phyloP scores from a whole-genome alignment of 2,888 invertebrate species.

The Ephialtes manifestator region DNA sequence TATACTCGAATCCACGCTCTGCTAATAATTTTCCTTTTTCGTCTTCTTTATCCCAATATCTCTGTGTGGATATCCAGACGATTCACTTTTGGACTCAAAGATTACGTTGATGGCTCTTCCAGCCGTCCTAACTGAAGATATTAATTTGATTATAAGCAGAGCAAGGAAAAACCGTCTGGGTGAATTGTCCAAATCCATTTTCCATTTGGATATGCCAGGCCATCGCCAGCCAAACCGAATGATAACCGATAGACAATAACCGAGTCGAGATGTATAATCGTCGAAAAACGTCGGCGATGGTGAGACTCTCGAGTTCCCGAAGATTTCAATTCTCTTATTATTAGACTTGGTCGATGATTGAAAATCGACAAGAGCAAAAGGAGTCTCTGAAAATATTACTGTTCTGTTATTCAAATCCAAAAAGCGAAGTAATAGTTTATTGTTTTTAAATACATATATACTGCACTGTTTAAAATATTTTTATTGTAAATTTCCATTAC shows the following conservation, averaged over 20 bases:
- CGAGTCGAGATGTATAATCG: conserved; percentile 40
- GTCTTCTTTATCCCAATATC: no score
- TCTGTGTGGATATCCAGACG: background rate
- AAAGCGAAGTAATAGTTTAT: no score
- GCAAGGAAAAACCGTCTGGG: background rate
- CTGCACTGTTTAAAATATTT: no score
- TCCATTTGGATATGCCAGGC: conserved; percentile 1
- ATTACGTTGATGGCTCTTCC: background rate
- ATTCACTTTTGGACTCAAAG: background rate
- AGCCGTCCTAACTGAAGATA: background rate
- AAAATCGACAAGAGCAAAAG: conserved; percentile 18
- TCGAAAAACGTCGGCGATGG: conserved; percentile 59
- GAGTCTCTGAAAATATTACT: background rate
- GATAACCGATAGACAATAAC: conserved; percentile 67
- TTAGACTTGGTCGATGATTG: conserved; percentile 80
- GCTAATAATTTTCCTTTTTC: no score
- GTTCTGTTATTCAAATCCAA: no score
- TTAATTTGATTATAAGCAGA: background rate
- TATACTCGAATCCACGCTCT: no score
- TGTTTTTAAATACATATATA: no score
- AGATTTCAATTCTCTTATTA: conserved; percentile 81
- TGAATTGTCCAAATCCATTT: background rate
- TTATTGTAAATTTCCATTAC: no score
- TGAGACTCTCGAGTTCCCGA: conserved; percentile 78
- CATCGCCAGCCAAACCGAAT: background rate